These are phyloP conservation scores for Drosophila parthenogenetica DNA, from an alignment of 2,888 invertebrate genomes.

Conservation along the genomic window DNA sequence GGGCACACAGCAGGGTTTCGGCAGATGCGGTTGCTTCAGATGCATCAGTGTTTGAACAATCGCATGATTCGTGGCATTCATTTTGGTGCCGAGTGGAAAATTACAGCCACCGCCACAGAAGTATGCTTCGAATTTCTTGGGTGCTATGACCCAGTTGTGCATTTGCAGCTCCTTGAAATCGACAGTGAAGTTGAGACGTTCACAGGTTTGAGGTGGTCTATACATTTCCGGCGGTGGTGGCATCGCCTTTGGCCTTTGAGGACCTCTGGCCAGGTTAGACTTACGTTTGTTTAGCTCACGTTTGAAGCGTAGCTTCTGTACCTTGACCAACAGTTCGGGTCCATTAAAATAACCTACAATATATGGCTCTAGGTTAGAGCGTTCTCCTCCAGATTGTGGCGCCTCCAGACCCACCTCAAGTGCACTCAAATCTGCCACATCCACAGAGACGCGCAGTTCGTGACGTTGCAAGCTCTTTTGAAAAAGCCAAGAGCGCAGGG, in stretches of 20 bases:
- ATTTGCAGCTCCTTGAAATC: constrained; percentile 94
- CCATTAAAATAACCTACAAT: constrained; percentile 94
- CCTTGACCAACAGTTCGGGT: constrained; percentile 87
- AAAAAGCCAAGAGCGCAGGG: constrained; percentile 90
- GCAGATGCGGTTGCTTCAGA: constrained; percentile 92
- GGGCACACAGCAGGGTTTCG: constrained; percentile 97
- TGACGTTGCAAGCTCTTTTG: constrained; percentile 57
- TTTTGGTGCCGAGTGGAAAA: constrained; percentile 95
- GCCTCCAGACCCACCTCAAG: constrained; percentile 90
- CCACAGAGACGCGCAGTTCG: constrained; percentile 71
- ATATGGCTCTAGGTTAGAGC: constrained; percentile 92
- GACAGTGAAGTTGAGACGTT: constrained; percentile 94
- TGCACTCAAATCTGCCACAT: constrained; percentile 87
- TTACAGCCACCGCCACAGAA: constrained; percentile 97
- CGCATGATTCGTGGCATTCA: constrained; percentile 98
- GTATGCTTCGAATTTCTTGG: constrained; percentile 96
- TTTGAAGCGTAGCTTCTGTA: constrained; percentile 83
- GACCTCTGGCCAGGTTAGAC: constrained; percentile 49
- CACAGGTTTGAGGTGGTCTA: constrained; percentile 89
- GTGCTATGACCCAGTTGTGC: constrained; percentile 98
- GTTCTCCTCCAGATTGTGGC: constrained; percentile 70
- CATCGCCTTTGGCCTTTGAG: constrained; percentile 15
- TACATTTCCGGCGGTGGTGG: constrained; percentile 47
- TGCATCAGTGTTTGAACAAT: constrained; percentile 97
- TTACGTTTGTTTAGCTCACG: constrained; percentile 85